Evolutionary conservation across 2,113 vertebrate species (phyloP).

Genomic region (Rhynchomys soricoides): DNA sequence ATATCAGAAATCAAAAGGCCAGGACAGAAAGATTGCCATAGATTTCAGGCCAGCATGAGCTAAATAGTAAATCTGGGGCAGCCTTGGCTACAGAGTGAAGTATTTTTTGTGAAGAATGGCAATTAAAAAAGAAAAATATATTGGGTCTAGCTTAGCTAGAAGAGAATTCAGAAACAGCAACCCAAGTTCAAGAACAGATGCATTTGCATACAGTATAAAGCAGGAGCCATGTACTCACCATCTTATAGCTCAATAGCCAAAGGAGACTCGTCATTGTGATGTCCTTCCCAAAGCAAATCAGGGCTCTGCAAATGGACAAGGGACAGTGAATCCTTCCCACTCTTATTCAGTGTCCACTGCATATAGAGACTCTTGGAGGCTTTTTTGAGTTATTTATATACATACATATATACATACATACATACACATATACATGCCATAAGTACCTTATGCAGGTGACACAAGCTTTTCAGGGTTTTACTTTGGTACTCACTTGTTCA

Average conservation of each 20-base stretch:
- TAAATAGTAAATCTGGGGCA: neutral
- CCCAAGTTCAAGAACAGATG: neutral
- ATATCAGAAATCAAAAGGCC: neutral
- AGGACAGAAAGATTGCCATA: neutral
- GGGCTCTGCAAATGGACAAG: neutral
- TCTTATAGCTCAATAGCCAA: no score
- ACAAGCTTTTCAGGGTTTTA: neutral
- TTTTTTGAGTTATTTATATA: neutral
- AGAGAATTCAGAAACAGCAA: neutral
- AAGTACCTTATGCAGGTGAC: neutral
- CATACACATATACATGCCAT: no score
- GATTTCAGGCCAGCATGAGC: neutral
- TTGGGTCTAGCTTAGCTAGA: neutral
- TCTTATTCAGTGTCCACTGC: no score
- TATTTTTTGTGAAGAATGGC: neutral
- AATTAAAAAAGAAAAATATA: neutral
- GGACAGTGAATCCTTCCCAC: fast-evolving
- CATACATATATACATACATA: no score
- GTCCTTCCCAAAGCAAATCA: neutral
- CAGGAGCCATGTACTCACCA: neutral
- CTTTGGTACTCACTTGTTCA: neutral
- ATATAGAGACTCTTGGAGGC: neutral
- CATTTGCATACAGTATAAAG: fast-evolving
- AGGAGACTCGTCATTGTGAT: neutral
- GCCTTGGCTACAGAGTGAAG: neutral